Percentiles rank a stretch among this genome's conserved stretches.
Conservation (phyloP, 1,140 invertebrate species). For the Sarcophaga peregrina region DNA sequence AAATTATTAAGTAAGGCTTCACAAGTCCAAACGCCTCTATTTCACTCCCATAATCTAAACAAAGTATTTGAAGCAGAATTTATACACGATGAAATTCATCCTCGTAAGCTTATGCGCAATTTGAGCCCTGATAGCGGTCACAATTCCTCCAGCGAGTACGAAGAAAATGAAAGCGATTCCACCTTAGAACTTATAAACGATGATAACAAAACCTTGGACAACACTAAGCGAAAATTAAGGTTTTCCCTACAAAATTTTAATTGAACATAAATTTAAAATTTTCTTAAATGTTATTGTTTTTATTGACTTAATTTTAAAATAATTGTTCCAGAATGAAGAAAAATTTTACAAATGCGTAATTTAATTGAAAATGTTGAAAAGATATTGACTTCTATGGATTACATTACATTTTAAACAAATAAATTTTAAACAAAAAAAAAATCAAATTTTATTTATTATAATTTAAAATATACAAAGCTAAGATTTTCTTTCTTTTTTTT, state of each 20-base stretch:
- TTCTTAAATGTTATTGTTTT: background rate
- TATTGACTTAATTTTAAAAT: background rate
- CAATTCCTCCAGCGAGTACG: slow-evolving; percentile 59
- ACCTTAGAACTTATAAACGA: background rate
- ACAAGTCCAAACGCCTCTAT: background rate
- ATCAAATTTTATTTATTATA: background rate
- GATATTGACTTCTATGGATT: background rate
- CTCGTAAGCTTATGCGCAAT: slow-evolving; percentile 20
- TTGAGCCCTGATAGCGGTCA: slow-evolving; percentile 63
- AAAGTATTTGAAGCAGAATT: slow-evolving; percentile 32
- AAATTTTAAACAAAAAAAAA: background rate
- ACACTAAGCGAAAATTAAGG: slow-evolving; percentile 58
- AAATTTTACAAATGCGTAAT: background rate
- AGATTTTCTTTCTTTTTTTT: too few relatives aligned
- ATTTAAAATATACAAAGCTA: too few relatives aligned
- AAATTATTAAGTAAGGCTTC: slow-evolving; percentile 52
- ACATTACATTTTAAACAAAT: background rate
- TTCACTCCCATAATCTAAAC: slow-evolving; percentile 4
- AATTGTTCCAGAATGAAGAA: background rate
- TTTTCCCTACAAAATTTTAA: slow-evolving; percentile 51
- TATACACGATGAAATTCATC: slow-evolving; percentile 31
- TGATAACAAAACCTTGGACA: slow-evolving; percentile 48
- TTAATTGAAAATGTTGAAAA: slow-evolving; percentile 13
- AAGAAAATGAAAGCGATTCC: slow-evolving; percentile 42
- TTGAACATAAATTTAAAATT: slow-evolving; percentile 19